A percentile compares a stretch with the other conserved stretches of the same genome.
Evolutionary conservation across 1,140 invertebrate species (phyloP).

Genomic region (Penaeus japonicus): DNA sequence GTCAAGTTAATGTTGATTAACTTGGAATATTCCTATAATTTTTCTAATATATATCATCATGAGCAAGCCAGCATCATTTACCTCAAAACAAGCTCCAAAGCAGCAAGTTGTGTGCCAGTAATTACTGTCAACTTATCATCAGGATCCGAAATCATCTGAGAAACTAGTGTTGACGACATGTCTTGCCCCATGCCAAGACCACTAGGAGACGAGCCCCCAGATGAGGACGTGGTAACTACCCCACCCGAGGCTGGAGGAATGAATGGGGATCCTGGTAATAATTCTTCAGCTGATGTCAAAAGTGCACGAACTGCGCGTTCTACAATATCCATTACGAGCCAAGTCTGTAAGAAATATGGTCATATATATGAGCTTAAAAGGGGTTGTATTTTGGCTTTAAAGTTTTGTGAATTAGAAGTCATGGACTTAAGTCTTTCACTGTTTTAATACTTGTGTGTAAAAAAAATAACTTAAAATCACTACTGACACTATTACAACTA

Average conservation of each 20-base stretch:
- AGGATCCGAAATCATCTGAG: background rate
- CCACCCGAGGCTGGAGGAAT: background rate
- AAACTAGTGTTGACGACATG: background rate
- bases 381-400: too few species aligned
- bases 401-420: too few species aligned
- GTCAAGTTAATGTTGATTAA: too few species aligned
- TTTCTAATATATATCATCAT: too few species aligned
- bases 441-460: too few species aligned
- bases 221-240: background rate
- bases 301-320: conserved; percentile 10
- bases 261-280: conserved; percentile 15
- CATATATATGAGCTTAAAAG: too few species aligned
- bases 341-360: background rate
- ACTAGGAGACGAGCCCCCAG: background rate
- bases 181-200: background rate
- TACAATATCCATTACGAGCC: conserved; percentile 48
- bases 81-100: conserved; percentile 31
- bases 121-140: background rate
- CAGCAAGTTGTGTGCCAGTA: background rate
- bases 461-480: too few species aligned
- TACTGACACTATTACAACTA: too few species aligned
- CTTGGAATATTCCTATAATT: too few species aligned
- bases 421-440: background rate
- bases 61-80: background rate
- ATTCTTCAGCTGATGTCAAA: conserved; percentile 22